Base-by-base conservation (phyloP, 2,888 invertebrate species). In the Pristionchus mayeri region DNA sequence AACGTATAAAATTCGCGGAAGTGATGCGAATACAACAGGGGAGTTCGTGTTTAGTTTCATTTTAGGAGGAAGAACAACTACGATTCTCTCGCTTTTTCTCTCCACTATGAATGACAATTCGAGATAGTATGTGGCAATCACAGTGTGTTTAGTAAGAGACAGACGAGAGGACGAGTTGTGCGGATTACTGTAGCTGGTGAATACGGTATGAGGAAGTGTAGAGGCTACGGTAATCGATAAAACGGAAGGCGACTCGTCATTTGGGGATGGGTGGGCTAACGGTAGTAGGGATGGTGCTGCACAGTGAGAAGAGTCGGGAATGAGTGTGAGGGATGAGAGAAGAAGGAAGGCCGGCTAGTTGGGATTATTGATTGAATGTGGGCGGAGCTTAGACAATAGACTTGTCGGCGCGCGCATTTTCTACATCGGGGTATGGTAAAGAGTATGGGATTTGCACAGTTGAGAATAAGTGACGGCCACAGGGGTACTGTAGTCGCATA, bases 131-230 rank as follows among this genome's bases (percentile, higher is more conserved):
- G 16, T 54, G 16, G 34, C 27, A 37, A 67, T 67, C 67, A 67
- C 67, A 67, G 67, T 37, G 67, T 67, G 67, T 67, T 67, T 67
- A 67, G 67, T 67, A 67, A 67, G 67, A 67, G 67, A 67, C 44
- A 13, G 18, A 6, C 67, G 67, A 67, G 37, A 67, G 37, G n/a
- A 37, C 67, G 67, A 37, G n/a, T n/a, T 24, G 54, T 54, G 30
- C 3, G 16, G 63, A 63, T 63, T 34, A 63, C 34, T 16, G 63
- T 57, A 63, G 34, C 27, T 30, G 60, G 30, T 21, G 63, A 13
- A 63, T 30, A 63, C 63, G 63, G 63, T 63, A 63, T 34, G 30
- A 57, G 57, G n/a, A 57, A n/a, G n/a, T n/a, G 24, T 30, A n/a
- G 34, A 7, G 34, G 67, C 37, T 67, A 67, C 67, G 67, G 67